A percentile compares a stretch with the other conserved stretches of the same genome.
phyloP scores from a whole-genome alignment of 1,140 invertebrate genomes.

The Leptestheria dahalacensis region DNA sequence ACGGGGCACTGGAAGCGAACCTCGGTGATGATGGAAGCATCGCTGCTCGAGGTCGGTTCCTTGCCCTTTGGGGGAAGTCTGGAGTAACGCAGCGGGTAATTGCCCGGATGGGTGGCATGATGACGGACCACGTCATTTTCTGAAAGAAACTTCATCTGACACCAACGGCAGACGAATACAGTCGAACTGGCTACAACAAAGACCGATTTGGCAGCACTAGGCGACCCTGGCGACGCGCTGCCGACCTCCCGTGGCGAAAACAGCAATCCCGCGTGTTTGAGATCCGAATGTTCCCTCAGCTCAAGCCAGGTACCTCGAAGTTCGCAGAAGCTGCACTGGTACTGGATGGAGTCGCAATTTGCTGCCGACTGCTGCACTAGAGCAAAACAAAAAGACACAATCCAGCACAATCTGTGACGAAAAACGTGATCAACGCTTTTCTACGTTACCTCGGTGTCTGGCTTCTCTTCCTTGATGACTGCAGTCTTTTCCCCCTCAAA shows the following conservation, averaged over 20 bases:
- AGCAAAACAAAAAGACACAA: not conserved
- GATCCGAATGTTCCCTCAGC: constrained; percentile 6
- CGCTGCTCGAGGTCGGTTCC: not conserved
- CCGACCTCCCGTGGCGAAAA: no score
- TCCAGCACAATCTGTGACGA: not conserved
- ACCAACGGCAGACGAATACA: not conserved
- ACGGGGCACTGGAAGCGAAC: constrained; percentile 3
- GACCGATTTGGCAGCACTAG: not conserved
- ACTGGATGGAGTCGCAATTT: not conserved
- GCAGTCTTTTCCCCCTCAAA: not conserved
- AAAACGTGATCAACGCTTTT: not conserved
- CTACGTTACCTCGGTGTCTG: constrained; percentile 2
- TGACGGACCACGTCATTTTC: not conserved
- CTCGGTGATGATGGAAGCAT: constrained; percentile 1
- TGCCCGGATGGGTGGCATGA: not conserved
- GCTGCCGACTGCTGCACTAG: not conserved
- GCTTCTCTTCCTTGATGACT: not conserved
- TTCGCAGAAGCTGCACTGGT: constrained; percentile 10
- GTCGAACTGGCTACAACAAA: not conserved
- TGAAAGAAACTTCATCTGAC: not conserved
- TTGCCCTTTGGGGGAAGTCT: not conserved
- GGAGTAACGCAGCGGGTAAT: not conserved
- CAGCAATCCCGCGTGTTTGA: not conserved
- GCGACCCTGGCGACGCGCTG: not conserved
- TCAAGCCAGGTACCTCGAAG: not conserved